Evolutionary conservation across 2,797 vertebrate genomes (phyloP), one percentile per base, ranked within the genome.

Genomic region (Hippocampus kuda): DNA sequence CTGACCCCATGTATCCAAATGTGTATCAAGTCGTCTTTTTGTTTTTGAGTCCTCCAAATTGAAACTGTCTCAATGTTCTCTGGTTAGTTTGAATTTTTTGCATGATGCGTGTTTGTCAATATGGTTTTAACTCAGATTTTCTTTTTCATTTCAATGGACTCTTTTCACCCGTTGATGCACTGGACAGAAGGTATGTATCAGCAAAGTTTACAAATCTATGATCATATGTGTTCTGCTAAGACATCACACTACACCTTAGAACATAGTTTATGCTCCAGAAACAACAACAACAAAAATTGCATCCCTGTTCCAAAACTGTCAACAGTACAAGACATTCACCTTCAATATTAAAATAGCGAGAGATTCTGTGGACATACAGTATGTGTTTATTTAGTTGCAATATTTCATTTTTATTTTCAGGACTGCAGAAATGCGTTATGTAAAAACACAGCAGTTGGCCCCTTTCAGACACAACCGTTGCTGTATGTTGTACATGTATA

Each of bases 151-250:
- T 48, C 18, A 26, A 65, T 65, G 63, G 42, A 48, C 63, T 27
- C 44, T 27, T 38, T 46, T 48, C 63, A 65, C 44, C 44, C 44
- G 24, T 15, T 48, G 63, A 65, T 65, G 42, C 3, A 3, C 44
- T 27, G 12, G 48, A 27, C 63, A 65, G 63, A 65, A 65, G 63
- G 63, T 65, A 65, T 26, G 63, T 65, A 9, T 44, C 15, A 27
- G 27, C 27, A 34, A 18, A 3, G 16, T 34, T 61, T 34, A 10
- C 18, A 61, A 5, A 27, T 30, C 26, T 27, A 51, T 22, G 24
- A 57, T 13, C 8, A 11, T 56, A 26, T 56, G 11, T 56, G 10
- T 16, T 38, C 34, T 34, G 20, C 15, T 2, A n/a, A 54, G 53
- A 12, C n/a, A 24, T n/a, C 10, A 24, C 15, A 24, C 22, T 54